Percentiles rank a stretch among this genome's conserved stretches.
phyloP scores from a whole-genome alignment of 2,113 vertebrate species.

The Euleptes europaea region DNA sequence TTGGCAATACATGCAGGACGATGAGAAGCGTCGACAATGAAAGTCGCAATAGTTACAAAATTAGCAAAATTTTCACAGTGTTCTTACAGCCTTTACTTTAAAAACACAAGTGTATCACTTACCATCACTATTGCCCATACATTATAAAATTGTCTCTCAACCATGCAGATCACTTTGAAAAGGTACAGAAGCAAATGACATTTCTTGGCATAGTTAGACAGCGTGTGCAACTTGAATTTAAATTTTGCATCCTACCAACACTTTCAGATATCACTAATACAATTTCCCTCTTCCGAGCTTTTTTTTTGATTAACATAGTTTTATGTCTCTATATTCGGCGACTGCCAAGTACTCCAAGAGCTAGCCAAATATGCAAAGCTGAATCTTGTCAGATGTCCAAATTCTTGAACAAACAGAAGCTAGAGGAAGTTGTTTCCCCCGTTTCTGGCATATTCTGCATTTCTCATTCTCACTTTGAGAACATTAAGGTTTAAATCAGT shows the following conservation, averaged over 20 bases:
- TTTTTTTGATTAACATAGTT: constrained; percentile 63
- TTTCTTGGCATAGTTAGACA: constrained; percentile 65
- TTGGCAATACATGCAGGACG: constrained; percentile 72
- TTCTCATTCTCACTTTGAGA: constrained; percentile 44
- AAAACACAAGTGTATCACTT: constrained; percentile 71
- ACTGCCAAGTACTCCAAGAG: constrained; percentile 48
- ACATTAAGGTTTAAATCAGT: constrained; percentile 32
- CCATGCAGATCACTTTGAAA: constrained; percentile 70
- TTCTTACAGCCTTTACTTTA: constrained; percentile 74
- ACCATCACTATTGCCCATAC: constrained; percentile 73
- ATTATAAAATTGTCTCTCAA: constrained; percentile 69
- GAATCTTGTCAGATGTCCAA: constrained; percentile 54
- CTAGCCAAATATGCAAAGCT: constrained; percentile 50
- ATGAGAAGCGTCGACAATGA: constrained; percentile 58
- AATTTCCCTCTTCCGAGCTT: constrained; percentile 8
- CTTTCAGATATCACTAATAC: constrained; percentile 35
- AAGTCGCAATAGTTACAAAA: constrained; percentile 65
- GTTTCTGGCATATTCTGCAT: constrained; percentile 32
- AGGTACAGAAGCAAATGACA: constrained; percentile 62
- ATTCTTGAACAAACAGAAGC: constrained; percentile 52
- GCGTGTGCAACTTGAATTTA: constrained; percentile 47
- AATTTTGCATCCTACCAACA: constrained; percentile 49
- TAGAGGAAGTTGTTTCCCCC: constrained; percentile 20
- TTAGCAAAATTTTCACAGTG: constrained; percentile 76
- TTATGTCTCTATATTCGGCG: constrained; percentile 50